These are phyloP conservation scores for Gerris buenoi DNA, from an alignment of 1,140 invertebrate genomes.

Conservation along the genomic window DNA sequence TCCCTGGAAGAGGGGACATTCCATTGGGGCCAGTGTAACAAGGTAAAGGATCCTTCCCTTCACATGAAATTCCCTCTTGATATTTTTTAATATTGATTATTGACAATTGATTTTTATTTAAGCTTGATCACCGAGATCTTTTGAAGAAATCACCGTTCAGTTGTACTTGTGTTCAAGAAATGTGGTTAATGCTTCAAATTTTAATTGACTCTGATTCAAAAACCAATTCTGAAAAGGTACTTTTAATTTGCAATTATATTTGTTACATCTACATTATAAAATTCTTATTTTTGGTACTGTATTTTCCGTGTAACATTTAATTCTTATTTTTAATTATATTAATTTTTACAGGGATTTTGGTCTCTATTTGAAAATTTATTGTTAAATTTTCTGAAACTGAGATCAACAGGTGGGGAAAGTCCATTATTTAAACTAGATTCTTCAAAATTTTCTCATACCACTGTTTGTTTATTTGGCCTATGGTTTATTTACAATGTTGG, in stretches of 20 bases:
- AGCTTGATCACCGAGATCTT: constrained; percentile 28
- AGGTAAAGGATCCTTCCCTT: no score
- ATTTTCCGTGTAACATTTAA: no score
- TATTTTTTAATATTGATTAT: no score
- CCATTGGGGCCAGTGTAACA: no score
- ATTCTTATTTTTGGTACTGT: no score
- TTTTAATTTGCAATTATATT: no score
- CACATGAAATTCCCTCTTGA: no score
- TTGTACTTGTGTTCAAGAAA: constrained; percentile 32
- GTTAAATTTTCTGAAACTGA: constrained; percentile 2
- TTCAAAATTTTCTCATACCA: not conserved
- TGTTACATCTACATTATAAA: no score
- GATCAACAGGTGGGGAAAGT: not conserved
- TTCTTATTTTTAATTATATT: no score
- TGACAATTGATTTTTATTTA: constrained; percentile 15
- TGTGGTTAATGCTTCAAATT: constrained; percentile 29
- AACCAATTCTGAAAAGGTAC: constrained; percentile 3
- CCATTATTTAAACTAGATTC: not conserved
- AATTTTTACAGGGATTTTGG: not conserved
- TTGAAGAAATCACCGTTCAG: constrained; percentile 29
- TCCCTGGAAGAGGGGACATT: no score
- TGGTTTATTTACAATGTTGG: constrained; percentile 8
- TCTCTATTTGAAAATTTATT: not conserved
- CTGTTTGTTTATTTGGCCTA: constrained; percentile 6
- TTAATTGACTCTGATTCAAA: constrained; percentile 6